Percentiles rank a stretch among this genome's conserved stretches.
Evolutionary conservation across 2,888 invertebrate genomes (phyloP).

Genomic region (Meiosimyza platycephala): DNA sequence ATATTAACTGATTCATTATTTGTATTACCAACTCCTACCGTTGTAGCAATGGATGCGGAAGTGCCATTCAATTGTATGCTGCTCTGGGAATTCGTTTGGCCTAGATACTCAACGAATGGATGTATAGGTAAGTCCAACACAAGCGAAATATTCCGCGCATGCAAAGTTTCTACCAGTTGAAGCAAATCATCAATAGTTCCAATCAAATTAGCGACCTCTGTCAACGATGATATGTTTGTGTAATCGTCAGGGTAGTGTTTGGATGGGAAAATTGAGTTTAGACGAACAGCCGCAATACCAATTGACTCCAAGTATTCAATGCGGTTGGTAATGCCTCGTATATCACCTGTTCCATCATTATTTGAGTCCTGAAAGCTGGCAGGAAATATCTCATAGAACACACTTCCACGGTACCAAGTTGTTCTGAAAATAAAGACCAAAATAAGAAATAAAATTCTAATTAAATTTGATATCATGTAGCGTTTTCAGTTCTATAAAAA

Average conservation of each 20-base stretch:
- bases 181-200: constrained; percentile 79
- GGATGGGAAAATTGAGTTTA: constrained; percentile 85
- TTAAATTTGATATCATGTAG: background rate
- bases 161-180: constrained; percentile 73
- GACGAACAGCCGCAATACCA: constrained; percentile 77
- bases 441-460: constrained; percentile 38
- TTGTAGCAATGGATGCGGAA: constrained; percentile 9
- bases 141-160: constrained; percentile 78
- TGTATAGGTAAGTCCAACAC: constrained; percentile 82
- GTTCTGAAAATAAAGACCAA: constrained; percentile 63
- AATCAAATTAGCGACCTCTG: constrained; percentile 75
- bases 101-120: constrained; percentile 68
- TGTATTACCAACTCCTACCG: constrained; percentile 28
- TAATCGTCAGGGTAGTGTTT: constrained; percentile 81
- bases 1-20: constrained; percentile 54
- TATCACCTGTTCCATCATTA: constrained; percentile 85
- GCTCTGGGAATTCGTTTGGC: constrained; percentile 63
- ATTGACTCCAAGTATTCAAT: constrained; percentile 78
- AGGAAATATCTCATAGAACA: constrained; percentile 88
- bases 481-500: no score
- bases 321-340: constrained; percentile 78
- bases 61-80: constrained; percentile 21
- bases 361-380: constrained; percentile 85
- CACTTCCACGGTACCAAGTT: constrained; percentile 85
- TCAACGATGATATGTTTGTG: constrained; percentile 75